Conservation (phyloP, 2,888 invertebrate species). For the Belgica antarctica region DNA sequence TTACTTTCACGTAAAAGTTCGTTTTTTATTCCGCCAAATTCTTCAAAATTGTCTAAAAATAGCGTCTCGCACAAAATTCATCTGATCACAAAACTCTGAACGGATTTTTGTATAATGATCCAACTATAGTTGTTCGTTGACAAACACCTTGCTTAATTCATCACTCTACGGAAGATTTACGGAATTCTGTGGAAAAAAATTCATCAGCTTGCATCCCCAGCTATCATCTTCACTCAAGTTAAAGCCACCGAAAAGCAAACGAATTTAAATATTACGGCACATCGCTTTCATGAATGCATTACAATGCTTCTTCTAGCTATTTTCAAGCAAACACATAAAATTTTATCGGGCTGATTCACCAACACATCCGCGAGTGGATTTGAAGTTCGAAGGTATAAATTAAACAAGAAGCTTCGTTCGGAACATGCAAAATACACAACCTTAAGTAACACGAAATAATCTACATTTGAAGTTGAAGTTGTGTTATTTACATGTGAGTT, state of each 20-base stretch:
- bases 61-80: too few species aligned
- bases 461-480: slow-evolving; percentile 13
- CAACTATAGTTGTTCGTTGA: too few species aligned
- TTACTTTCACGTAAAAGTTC: too few species aligned
- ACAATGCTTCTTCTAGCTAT: background rate
- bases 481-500: slow-evolving; percentile 25
- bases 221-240: background rate
- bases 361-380: background rate
- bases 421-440: slow-evolving; percentile 16
- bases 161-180: too few species aligned
- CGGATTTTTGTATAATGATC: too few species aligned
- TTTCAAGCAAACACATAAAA: slow-evolving; percentile 6
- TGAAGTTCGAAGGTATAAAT: slow-evolving; percentile 17
- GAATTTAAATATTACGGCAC: slow-evolving; percentile 13
- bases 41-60: too few species aligned
- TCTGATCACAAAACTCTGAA: too few species aligned
- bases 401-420: slow-evolving; percentile 12
- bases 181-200: too few species aligned
- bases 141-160: too few species aligned
- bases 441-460: slow-evolving; percentile 36
- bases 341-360: slow-evolving; percentile 11
- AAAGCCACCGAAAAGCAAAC: background rate
- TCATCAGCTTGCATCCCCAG: too few species aligned
- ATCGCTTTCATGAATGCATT: slow-evolving; percentile 12
- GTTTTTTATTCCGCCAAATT: too few species aligned